Conservation (phyloP, 2,113 vertebrate genomes). For the Crotalus horridus region DNA sequence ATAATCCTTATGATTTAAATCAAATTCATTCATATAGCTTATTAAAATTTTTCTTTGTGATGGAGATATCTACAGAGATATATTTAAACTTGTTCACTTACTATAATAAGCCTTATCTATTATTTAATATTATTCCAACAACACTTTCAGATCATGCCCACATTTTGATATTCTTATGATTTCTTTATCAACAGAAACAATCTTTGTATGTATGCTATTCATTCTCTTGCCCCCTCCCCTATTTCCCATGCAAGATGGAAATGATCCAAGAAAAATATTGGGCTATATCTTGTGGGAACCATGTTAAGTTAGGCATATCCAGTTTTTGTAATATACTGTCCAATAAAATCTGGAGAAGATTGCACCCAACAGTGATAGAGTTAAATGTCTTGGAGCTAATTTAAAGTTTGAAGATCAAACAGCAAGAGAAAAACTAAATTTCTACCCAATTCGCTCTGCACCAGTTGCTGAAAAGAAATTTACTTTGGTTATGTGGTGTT, state of each 20-base stretch:
- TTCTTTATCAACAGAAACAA: background rate
- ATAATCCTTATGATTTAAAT: background rate
- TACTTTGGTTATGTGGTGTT: background rate
- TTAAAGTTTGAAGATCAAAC: background rate
- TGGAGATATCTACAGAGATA: background rate
- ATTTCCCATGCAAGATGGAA: background rate
- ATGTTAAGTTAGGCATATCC: background rate
- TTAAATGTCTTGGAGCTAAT: background rate
- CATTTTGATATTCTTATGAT: background rate
- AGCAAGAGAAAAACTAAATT: background rate
- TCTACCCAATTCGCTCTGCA: background rate
- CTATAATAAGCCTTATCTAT: background rate
- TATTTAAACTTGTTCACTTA: background rate
- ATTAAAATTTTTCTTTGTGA: background rate
- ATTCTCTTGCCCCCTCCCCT: background rate
- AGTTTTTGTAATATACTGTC: background rate
- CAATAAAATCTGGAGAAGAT: background rate
- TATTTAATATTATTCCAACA: background rate
- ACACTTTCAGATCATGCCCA: background rate
- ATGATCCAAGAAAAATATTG: background rate
- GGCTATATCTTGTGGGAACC: background rate
- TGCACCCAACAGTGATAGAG: background rate
- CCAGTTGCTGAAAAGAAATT: background rate
- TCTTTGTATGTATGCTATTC: background rate
- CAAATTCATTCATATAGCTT: background rate